Percentiles rank a stretch among this genome's conserved stretches.
These are phyloP conservation scores for Pantherophis guttatus DNA, from an alignment of 2,113 vertebrate species.

Conservation along the genomic window DNA sequence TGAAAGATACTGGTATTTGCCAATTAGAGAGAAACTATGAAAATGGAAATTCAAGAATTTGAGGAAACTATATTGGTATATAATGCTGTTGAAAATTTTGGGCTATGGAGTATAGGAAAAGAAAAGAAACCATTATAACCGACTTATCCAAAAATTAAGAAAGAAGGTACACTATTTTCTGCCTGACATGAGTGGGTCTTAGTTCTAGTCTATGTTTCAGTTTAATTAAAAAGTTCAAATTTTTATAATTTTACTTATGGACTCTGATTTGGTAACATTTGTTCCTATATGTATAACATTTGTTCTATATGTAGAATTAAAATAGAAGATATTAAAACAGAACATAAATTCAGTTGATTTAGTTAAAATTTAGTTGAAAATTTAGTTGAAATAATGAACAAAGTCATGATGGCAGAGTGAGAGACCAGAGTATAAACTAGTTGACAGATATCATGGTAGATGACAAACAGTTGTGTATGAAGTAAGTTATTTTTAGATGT, in stretches of 20 bases:
- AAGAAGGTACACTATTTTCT: neutral
- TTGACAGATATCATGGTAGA: neutral
- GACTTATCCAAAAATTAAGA: neutral
- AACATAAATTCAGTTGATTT: neutral
- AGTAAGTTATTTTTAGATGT: neutral
- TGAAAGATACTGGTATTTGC: neutral
- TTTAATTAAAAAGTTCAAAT: neutral
- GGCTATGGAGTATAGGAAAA: neutral
- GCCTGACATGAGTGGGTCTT: neutral
- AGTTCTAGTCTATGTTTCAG: neutral
- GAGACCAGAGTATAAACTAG: neutral
- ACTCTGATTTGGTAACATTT: neutral
- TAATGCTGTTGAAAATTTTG: neutral
- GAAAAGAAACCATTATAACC: neutral
- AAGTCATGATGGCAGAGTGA: neutral
- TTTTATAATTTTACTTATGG: neutral
- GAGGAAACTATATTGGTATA: neutral
- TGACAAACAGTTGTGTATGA: neutral
- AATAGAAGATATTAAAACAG: neutral
- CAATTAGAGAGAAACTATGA: neutral
- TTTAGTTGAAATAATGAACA: too few species aligned
- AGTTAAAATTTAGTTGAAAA: too few species aligned
- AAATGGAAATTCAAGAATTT: neutral
- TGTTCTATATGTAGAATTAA: neutral
- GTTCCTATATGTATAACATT: neutral